phyloP scores from a whole-genome alignment of 2,113 vertebrate genomes.

The Tinamus guttatus region DNA sequence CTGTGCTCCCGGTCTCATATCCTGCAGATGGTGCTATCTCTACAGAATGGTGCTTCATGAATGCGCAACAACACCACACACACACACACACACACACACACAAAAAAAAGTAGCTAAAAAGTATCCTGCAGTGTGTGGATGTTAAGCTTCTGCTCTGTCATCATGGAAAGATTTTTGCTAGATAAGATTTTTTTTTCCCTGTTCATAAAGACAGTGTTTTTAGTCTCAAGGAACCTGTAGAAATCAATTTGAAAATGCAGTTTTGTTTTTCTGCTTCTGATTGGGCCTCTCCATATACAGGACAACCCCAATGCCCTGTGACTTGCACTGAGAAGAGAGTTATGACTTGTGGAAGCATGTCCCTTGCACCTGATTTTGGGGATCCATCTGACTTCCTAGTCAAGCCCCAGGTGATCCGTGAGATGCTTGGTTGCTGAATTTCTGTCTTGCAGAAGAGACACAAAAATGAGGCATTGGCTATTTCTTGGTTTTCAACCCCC shows the following conservation, averaged over 20 bases:
- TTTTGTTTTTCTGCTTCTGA: background rate
- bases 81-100: no score
- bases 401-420: background rate
- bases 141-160: background rate
- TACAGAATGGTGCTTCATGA: background rate
- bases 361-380: background rate
- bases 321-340: background rate
- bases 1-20: background rate
- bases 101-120: background rate
- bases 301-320: background rate
- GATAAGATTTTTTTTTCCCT: accelerated
- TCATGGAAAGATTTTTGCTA: background rate
- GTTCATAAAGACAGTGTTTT: background rate
- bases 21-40: conserved; percentile 48
- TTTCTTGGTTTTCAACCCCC: background rate
- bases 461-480: background rate
- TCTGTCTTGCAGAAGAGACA: background rate
- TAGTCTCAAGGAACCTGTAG: background rate
- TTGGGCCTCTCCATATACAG: background rate
- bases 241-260: background rate
- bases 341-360: background rate
- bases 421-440: background rate
- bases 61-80: no score
- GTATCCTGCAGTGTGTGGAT: background rate
- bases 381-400: background rate